These are phyloP conservation scores for Metalampra italica DNA, from an alignment of 2,888 invertebrate genomes.

Conservation along the genomic window DNA sequence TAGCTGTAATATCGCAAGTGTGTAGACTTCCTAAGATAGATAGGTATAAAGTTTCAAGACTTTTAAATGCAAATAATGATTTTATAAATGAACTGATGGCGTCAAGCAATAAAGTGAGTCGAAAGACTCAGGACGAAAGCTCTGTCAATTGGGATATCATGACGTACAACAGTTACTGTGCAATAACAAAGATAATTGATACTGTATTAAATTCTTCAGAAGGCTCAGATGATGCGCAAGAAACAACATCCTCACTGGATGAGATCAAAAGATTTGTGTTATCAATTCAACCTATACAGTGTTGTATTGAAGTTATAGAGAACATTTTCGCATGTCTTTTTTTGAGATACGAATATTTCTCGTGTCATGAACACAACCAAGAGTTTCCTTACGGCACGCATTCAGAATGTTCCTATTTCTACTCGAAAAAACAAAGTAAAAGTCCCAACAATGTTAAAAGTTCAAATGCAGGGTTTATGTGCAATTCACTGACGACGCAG, in stretches of 20 bases:
- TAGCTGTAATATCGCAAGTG: conserved; percentile 72
- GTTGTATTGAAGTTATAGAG: conserved; percentile 82
- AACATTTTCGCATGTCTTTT: conserved; percentile 86
- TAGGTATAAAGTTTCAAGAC: conserved; percentile 69
- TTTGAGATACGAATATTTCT: conserved; percentile 80
- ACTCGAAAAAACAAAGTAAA: conserved; percentile 59
- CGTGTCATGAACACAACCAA: conserved; percentile 70
- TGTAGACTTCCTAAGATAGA: conserved; percentile 70
- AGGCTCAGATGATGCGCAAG: conserved; percentile 45
- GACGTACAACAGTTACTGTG: conserved; percentile 73
- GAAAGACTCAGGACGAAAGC: conserved; percentile 30
- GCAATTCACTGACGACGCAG: conserved; percentile 78
- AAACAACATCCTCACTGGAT: conserved; percentile 60
- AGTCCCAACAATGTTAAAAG: conserved; percentile 29
- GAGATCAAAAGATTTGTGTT: conserved; percentile 68
- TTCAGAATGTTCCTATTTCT: conserved; percentile 72
- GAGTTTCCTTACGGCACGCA: conserved; percentile 64
- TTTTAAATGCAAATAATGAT: conserved; percentile 66
- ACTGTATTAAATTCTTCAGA: conserved; percentile 62
- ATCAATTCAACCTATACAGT: conserved; percentile 61
- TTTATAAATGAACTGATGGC: conserved; percentile 53
- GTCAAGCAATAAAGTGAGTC: conserved; percentile 39
- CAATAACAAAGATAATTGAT: conserved; percentile 70
- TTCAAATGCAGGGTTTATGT: conserved; percentile 73
- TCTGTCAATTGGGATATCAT: conserved; percentile 64